Evolutionary conservation across 2,888 invertebrate genomes (phyloP).

Genomic region (Phalera bucephala): DNA sequence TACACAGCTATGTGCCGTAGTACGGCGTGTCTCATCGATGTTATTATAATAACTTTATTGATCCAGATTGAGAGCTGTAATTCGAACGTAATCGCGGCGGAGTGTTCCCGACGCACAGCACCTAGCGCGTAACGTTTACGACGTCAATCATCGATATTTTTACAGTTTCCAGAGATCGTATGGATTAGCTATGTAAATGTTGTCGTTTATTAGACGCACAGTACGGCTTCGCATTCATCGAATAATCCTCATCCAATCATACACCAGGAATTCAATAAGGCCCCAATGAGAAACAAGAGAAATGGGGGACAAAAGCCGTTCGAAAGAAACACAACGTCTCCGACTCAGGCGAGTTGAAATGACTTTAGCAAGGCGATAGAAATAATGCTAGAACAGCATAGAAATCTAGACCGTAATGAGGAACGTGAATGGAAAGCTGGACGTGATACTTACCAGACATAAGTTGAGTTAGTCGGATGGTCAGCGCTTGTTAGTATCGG

Average conservation of each 20-base stretch:
- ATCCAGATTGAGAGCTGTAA: slow-evolving; percentile 42
- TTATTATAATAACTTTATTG: slow-evolving; percentile 46
- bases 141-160: slow-evolving; percentile 58
- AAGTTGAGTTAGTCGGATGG: slow-evolving; percentile 27
- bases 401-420: slow-evolving; percentile 31
- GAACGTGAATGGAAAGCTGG: slow-evolving; percentile 27
- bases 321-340: slow-evolving; percentile 11
- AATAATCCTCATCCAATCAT: slow-evolving; percentile 12
- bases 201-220: slow-evolving; percentile 12
- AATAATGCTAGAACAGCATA: slow-evolving; percentile 5
- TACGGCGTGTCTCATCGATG: slow-evolving; percentile 28
- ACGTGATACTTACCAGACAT: slow-evolving; percentile 49
- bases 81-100: slow-evolving; percentile 31
- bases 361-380: slow-evolving; percentile 8
- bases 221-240: slow-evolving; percentile 12
- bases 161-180: slow-evolving; percentile 33
- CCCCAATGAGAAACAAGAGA: slow-evolving; percentile 10
- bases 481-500: slow-evolving; percentile 40
- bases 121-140: slow-evolving; percentile 38
- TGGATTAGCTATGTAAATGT: slow-evolving; percentile 18
- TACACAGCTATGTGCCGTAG: slow-evolving; percentile 10
- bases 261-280: slow-evolving; percentile 18
- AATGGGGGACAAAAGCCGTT: slow-evolving; percentile 13
- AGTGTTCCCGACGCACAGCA: slow-evolving; percentile 35
- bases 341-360: slow-evolving; percentile 2